A percentile compares a stretch with the other conserved stretches of the same genome.
phyloP scores from a whole-genome alignment of 2,113 vertebrate genomes.

The Gopherus flavomarginatus region DNA sequence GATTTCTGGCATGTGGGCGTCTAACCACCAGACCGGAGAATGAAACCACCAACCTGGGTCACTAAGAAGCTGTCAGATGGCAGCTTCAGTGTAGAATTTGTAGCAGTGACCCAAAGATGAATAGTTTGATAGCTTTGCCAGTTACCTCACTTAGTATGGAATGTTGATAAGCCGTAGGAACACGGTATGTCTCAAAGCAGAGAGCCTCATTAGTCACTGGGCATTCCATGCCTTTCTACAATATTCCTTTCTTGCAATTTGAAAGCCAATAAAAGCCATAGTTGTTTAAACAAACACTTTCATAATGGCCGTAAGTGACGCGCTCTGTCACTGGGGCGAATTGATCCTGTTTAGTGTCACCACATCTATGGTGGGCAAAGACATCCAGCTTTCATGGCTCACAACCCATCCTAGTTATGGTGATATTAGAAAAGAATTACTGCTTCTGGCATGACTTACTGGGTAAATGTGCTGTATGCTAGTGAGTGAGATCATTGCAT shows the following conservation, averaged over 20 bases:
- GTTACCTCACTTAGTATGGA: background rate
- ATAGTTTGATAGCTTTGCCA: background rate
- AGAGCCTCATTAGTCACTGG: background rate
- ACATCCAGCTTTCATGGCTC: rapidly evolving
- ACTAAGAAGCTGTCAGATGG: rapidly evolving
- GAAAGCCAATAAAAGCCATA: background rate
- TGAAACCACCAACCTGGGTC: rapidly evolving
- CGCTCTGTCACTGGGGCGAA: rapidly evolving
- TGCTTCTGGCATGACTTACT: background rate
- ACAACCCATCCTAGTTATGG: background rate
- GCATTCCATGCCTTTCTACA: background rate
- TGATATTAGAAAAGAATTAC: background rate
- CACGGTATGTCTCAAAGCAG: background rate
- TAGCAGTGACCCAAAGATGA: rapidly evolving
- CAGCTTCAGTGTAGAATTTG: background rate
- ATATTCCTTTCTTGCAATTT: background rate
- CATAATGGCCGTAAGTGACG: rapidly evolving
- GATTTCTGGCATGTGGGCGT: background rate
- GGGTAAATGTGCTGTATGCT: background rate
- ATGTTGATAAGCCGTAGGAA: background rate
- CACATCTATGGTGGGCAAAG: background rate
- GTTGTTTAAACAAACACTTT: background rate
- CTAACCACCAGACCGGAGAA: background rate
- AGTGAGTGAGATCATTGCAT: background rate
- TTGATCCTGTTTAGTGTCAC: background rate